Base-by-base conservation (phyloP, 2,113 vertebrate genomes). In the Etheostoma spectabile region DNA sequence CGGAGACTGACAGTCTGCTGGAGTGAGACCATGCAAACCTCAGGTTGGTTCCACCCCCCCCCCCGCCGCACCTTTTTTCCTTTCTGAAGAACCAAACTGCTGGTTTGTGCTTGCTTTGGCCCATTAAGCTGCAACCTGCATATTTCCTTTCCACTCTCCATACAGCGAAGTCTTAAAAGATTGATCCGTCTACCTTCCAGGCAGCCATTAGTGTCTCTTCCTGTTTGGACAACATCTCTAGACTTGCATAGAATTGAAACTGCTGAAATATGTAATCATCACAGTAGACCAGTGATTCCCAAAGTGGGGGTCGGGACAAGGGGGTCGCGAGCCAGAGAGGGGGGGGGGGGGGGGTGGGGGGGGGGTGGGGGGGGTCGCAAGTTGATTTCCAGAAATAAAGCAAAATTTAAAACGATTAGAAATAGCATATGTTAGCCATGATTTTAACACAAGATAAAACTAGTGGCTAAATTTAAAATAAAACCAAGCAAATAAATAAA, bases 21-120 rank as follows among this genome's bases (percentile, higher is more conserved):
- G 60, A 66, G 69, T 3, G 77, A 82, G 74, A 74, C 86, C 75
- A 2, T 49, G 0, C 62, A 8, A 70, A 70, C 73, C 77, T 86
- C 91, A 93, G 93, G 93, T 94, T 80, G 81, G 92, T 92, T n/a
- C n/a, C n/a, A n/a, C n/a, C n/a, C n/a, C n/a, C n/a, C n/a, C 48
- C 22, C 1, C 63, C 6, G 27, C 22, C 57, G 30, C 14, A 27
- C 55, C 8, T 0, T 0, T 53, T 53, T 55, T 80, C 30, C 18
- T 27, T 33, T 51, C 63, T 19, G 48, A 42, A 69, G 27, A 22
- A n/a, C 12, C 27, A 4, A 11, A 1, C 60, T 2, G 19, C 24
- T 59, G 71, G 0, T 51, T 69, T 59, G 61, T 79, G 62, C 61
- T 57, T 67, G 53, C 27, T 18, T 10, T 21, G 15, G 15, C 45